phyloP scores from a whole-genome alignment of 2,797 vertebrate species.

The Catharus ustulatus region DNA sequence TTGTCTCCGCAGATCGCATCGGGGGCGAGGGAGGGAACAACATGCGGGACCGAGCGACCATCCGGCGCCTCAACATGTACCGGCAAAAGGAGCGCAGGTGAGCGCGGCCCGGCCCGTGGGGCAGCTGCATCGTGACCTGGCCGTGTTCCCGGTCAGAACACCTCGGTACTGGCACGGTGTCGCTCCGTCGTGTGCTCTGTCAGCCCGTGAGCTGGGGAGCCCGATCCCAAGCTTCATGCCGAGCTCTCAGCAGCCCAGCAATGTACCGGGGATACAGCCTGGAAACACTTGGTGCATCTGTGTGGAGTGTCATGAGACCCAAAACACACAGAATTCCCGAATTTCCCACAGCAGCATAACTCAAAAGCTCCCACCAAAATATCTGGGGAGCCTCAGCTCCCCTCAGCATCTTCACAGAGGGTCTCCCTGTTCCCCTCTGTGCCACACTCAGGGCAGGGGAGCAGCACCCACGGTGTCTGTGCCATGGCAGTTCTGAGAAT shows the following conservation, averaged over 20 bases:
- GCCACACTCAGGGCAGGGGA: accelerated
- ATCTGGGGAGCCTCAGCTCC: neutral
- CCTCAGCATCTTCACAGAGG: neutral
- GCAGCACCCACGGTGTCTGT: accelerated
- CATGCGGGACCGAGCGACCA: slow-evolving; percentile 94
- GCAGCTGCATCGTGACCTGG: neutral
- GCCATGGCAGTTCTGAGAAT: neutral
- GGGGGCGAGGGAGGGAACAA: slow-evolving; percentile 88
- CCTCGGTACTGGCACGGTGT: accelerated
- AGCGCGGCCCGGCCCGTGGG: neutral
- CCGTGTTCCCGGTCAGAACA: accelerated
- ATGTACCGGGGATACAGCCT: accelerated
- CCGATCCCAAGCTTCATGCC: neutral
- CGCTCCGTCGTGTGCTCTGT: accelerated
- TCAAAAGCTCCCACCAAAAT: accelerated
- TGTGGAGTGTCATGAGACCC: accelerated
- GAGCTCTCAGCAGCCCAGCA: accelerated
- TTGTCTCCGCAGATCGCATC: slow-evolving; percentile 82
- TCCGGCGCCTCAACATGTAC: slow-evolving; percentile 98
- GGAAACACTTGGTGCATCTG: accelerated
- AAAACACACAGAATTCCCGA: accelerated
- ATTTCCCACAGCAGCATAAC: accelerated
- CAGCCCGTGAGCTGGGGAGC: accelerated
- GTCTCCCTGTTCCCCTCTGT: neutral
- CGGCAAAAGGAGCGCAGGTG: slow-evolving; percentile 96